Evolutionary conservation across 2,797 vertebrate genomes (phyloP).

Genomic region (Notamacropus eugenii): DNA sequence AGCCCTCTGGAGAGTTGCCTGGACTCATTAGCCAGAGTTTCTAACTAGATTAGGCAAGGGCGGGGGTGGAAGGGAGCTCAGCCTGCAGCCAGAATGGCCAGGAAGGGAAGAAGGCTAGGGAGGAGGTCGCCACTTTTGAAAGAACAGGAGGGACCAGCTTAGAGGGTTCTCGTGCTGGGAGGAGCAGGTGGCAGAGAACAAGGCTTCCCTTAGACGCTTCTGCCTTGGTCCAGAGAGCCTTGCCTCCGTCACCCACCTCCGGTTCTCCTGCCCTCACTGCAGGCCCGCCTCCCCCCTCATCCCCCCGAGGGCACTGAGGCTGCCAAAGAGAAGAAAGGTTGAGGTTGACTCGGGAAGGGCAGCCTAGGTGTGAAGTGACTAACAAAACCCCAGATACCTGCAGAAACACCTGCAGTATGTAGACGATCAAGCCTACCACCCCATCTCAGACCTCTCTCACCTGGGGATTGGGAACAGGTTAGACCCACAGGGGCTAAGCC

Average conservation of each 20-base stretch:
- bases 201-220: neutral
- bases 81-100: neutral
- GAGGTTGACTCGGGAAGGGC: neutral
- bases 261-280: neutral
- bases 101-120: neutral
- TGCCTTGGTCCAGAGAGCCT: neutral
- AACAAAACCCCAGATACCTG: neutral
- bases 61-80: neutral
- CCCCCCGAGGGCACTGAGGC: neutral
- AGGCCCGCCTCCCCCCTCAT: too few species aligned
- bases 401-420: neutral
- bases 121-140: neutral
- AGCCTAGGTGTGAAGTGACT: neutral
- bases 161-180: neutral
- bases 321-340: neutral
- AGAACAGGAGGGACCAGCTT: neutral
- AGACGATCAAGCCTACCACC: neutral
- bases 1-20: neutral
- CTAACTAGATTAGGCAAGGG: neutral
- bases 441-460: neutral
- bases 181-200: neutral
- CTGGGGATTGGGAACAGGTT: neutral
- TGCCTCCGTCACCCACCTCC: neutral
- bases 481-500: neutral
- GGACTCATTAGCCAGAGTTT: neutral